Percentiles rank a stretch among this genome's conserved stretches.
phyloP scores from a whole-genome alignment of 2,113 vertebrate genomes.

The Felis catus region DNA sequence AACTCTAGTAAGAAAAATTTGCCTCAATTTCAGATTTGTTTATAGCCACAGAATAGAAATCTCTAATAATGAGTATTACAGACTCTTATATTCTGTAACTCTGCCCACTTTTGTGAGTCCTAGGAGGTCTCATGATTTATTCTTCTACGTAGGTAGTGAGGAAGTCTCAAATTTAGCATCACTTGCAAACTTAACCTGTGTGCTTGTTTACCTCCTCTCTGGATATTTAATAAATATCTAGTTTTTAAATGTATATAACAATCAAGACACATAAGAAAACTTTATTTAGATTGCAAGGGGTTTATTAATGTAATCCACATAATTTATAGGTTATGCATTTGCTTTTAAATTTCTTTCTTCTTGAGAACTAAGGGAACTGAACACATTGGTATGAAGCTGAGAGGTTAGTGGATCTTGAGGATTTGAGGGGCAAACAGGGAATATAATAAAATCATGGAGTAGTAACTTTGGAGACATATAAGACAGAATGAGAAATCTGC shows the following conservation, averaged over 20 bases:
- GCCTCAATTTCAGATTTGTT: background rate
- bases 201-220: background rate
- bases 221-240: background rate
- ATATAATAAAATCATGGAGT: background rate
- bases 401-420: background rate
- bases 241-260: background rate
- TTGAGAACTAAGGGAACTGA: background rate
- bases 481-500: background rate
- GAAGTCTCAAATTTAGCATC: background rate
- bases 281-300: background rate
- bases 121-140: background rate
- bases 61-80: background rate
- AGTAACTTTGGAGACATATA: background rate
- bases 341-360: background rate
- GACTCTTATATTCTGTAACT: background rate
- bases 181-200: background rate
- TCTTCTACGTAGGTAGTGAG: background rate
- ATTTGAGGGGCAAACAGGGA: background rate
- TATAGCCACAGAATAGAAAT: background rate
- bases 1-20: background rate
- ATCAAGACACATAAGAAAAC: background rate
- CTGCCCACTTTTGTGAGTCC: background rate
- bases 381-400: background rate
- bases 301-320: background rate
- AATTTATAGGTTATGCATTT: background rate